A percentile compares a stretch with the other conserved stretches of the same genome.
Evolutionary conservation across 2,888 invertebrate species (phyloP).

Genomic region (Chydorus sphaericus): DNA sequence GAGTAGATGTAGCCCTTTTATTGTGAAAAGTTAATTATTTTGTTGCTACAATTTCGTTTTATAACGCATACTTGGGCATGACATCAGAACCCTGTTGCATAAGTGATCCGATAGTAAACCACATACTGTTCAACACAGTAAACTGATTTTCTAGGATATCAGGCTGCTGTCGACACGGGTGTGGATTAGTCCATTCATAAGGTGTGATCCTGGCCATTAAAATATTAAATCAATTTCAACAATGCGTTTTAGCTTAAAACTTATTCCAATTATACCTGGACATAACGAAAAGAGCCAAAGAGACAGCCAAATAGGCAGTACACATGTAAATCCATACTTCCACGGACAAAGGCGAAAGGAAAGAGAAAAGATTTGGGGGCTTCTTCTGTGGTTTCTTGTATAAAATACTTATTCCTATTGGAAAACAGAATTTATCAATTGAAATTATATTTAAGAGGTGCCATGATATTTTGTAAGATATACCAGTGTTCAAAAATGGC

Average conservation of each 20-base stretch:
- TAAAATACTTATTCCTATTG: conserved; percentile 65
- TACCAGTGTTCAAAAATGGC: conserved; percentile 94
- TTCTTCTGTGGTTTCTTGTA: conserved; percentile 74
- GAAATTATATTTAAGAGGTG: conserved; percentile 16
- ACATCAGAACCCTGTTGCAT: conserved; percentile 78
- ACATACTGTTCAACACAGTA: conserved; percentile 65
- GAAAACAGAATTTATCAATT: not conserved
- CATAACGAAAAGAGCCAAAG: conserved; percentile 58
- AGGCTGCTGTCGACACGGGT: conserved; percentile 68
- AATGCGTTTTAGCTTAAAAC: not conserved
- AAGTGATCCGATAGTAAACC: conserved; percentile 74
- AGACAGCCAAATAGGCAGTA: conserved; percentile 63
- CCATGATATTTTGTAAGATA: conserved; percentile 56
- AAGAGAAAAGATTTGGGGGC: conserved; percentile 78
- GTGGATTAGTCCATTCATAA: conserved; percentile 69
- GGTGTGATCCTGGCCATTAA: conserved; percentile 16
- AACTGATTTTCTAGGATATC: conserved; percentile 78
- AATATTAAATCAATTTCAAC: not conserved
- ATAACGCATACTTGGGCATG: conserved; percentile 56
- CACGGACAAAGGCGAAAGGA: conserved; percentile 73
- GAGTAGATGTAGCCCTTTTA: conserved; percentile 59
- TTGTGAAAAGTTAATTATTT: not conserved
- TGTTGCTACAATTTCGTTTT: not conserved
- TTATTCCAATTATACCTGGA: conserved; percentile 32
- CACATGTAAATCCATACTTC: conserved; percentile 76